A percentile compares a stretch with the other conserved stretches of the same genome.
Evolutionary conservation across 2,113 vertebrate genomes (phyloP).

Genomic region (Ciconia stormi): DNA sequence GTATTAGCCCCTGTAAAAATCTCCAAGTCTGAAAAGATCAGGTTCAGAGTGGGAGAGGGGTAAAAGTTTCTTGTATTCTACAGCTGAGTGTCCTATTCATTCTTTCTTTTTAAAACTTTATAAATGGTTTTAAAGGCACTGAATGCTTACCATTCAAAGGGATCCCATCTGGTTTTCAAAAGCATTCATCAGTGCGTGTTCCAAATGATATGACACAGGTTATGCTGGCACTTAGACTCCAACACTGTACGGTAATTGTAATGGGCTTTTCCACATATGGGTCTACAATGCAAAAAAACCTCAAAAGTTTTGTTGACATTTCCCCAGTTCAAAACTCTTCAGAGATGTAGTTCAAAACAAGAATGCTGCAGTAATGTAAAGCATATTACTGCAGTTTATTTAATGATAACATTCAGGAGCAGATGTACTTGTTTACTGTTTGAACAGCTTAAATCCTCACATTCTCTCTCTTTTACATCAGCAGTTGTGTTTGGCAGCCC

Average conservation of each 20-base stretch:
- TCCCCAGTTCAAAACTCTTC: background rate
- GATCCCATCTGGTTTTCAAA: background rate
- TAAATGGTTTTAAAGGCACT: background rate
- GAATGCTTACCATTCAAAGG: background rate
- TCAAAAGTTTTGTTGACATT: background rate
- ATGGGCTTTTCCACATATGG: conserved; percentile 2
- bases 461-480: conserved; percentile 39
- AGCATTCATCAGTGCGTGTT: background rate
- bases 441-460: conserved; percentile 3
- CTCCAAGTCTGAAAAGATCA: background rate
- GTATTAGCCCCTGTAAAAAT: background rate
- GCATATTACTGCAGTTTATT: background rate
- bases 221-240: conserved; percentile 6
- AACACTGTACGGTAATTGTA: conserved; percentile 26
- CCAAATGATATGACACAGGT: conserved; percentile 10
- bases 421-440: conserved; percentile 59
- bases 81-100: background rate
- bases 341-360: background rate
- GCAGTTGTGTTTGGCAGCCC: conserved; percentile 21
- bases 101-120: background rate
- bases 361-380: background rate
- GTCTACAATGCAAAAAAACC: conserved; percentile 33
- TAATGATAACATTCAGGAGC: conserved; percentile 26
- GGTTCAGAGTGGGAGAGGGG: background rate
- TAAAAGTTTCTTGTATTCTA: background rate